Conservation (phyloP, 2,113 vertebrate species). For the Hippocampus guttulatus region DNA sequence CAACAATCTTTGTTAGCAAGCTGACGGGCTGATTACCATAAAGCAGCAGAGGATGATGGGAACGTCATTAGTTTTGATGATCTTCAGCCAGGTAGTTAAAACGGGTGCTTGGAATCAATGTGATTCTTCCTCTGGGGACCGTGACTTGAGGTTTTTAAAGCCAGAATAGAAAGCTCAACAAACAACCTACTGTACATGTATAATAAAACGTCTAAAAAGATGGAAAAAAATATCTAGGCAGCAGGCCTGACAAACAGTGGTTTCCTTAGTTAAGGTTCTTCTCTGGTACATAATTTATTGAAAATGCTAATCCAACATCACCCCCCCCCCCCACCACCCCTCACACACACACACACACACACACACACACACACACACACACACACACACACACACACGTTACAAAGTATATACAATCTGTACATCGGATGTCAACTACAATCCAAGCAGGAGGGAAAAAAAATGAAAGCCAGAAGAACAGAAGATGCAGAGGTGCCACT, state of each 20-base stretch:
- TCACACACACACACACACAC: no score
- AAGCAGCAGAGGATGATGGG: background rate
- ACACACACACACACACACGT: no score
- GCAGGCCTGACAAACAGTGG: background rate
- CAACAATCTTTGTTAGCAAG: background rate
- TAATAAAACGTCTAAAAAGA: background rate
- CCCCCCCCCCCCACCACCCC: no score
- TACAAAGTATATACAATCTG: background rate
- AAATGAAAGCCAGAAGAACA: constrained; percentile 11
- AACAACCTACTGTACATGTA: background rate
- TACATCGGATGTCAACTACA: constrained; percentile 7
- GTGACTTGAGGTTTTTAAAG: background rate
- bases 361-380: no score
- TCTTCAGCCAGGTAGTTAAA: constrained; percentile 1
- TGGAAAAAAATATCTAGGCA: background rate
- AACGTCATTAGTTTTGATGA: background rate
- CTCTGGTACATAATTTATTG: background rate
- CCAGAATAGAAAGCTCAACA: background rate
- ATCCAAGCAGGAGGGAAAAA: background rate
- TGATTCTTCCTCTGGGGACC: background rate
- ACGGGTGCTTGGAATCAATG: background rate
- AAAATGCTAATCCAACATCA: background rate
- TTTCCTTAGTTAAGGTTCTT: background rate
- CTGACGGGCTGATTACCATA: background rate
- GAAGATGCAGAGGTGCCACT: constrained; percentile 13